Percentiles rank a stretch among this genome's conserved stretches.
phyloP scores from a whole-genome alignment of 2,888 invertebrate genomes.

The Helleia helle region DNA sequence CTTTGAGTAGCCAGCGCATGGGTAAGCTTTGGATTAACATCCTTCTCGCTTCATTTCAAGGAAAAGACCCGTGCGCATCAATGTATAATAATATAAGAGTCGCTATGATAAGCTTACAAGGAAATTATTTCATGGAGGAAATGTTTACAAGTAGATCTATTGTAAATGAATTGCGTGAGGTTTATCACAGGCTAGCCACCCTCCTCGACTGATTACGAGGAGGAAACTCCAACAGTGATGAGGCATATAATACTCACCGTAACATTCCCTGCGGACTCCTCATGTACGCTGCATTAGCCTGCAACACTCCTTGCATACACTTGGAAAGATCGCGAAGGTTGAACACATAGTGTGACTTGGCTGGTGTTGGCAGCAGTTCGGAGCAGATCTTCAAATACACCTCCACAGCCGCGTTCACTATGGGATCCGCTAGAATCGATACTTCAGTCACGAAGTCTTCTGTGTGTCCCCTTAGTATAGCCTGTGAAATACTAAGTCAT shows the following conservation, averaged over 20 bases:
- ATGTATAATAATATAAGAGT: no score
- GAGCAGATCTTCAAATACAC: conserved; percentile 85
- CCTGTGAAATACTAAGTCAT: no score
- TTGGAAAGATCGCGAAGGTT: conserved; percentile 93
- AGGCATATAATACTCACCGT: conserved; percentile 49
- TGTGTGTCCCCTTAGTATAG: conserved; percentile 84
- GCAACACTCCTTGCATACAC: conserved; percentile 91
- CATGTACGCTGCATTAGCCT: conserved; percentile 82
- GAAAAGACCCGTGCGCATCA: no score
- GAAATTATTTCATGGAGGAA: no score
- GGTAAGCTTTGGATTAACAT: no score
- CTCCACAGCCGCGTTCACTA: conserved; percentile 89
- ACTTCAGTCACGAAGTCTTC: conserved; percentile 83
- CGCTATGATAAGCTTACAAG: no score
- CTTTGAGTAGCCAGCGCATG: no score
- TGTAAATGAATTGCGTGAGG: no score
- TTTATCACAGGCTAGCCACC: no score
- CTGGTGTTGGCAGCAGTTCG: conserved; percentile 90
- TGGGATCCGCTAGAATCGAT: conserved; percentile 76
- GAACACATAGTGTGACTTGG: conserved; percentile 94
- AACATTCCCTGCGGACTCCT: conserved; percentile 79
- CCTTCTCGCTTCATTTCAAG: no score
- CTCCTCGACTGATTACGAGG: no score
- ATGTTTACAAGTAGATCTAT: no score
- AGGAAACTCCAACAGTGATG: background rate